Evolutionary conservation across 1,140 invertebrate species (phyloP), one percentile per base, ranked within the genome.

Genomic region (Lasioglossum albipes): DNA sequence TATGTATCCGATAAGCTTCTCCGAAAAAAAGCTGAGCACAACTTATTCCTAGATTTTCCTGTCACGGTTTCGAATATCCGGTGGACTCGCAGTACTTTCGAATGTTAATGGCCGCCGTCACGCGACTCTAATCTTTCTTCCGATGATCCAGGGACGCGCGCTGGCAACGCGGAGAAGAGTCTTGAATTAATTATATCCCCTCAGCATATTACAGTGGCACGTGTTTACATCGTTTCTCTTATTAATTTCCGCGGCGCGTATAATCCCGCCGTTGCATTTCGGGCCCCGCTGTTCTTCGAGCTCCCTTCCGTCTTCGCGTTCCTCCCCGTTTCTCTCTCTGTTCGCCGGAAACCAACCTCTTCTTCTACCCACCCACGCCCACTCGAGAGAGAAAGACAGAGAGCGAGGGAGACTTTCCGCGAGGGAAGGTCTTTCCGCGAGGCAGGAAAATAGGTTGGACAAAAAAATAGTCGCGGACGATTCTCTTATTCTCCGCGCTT

Each of bases 401-500:
- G 45, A 49, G 9, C 12, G 45, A 49, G 20, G 7, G n/a, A 52
- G 22, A 45, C 27, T 70, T 71, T 36, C 27, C 45, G 31, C 61
- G 52, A 36, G 42, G 64, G n/a, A n/a, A n/a, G n/a, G n/a, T n/a
- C 27, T 70, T 71, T 36, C 27, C 45, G 31, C 61, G 52, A 36
- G 42, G 64, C 12, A 16, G 61, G 54, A 72, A 75, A 84, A 76
- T 65, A 61, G 59, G 59, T 22, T 41, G 41, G 49, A 27, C n/a
- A 69, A 62, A 75, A 64, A 61, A 45, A 69, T 68, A 64, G 62
- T 76, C 59, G 16, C 66, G n/a, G n/a, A 66, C 57, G 61, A 70
- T 70, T 75, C 65, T 42, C 22, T 85, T 82, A 79, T 82, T 86
- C 49, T 76, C 57, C 61, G 62, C 31, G 52, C 68, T 84, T 77